Evolutionary conservation across 1,140 invertebrate species (phyloP).

Genomic region (Telenomus remus): DNA sequence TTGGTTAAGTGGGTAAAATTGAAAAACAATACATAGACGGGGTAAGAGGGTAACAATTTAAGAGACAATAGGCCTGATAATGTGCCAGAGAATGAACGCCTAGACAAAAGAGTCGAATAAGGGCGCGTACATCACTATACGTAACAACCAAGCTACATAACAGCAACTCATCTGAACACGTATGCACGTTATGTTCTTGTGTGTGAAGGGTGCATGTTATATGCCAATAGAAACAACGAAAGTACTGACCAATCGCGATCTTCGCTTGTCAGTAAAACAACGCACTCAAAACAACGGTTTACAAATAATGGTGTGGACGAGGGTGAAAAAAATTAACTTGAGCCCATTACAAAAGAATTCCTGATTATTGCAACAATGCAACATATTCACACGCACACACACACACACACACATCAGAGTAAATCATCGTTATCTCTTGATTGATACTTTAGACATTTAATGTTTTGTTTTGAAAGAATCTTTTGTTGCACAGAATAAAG

Average conservation of each 20-base stretch:
- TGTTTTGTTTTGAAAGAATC: too few species aligned
- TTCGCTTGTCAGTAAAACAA: constrained; percentile 44
- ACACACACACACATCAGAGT: background rate
- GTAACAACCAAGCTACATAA: constrained; percentile 62
- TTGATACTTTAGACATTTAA: constrained; percentile 3
- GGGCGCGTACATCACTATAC: constrained; percentile 65
- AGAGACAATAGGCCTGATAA: constrained; percentile 76
- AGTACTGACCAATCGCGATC: constrained; percentile 49
- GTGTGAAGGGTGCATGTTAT: constrained; percentile 46
- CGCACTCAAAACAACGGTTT: constrained; percentile 4
- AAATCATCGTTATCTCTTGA: constrained; percentile 3
- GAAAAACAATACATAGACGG: constrained; percentile 74
- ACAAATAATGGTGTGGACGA: constrained; percentile 17
- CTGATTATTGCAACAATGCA: constrained; percentile 9
- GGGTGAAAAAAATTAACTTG: constrained; percentile 38
- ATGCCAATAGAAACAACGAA: constrained; percentile 47
- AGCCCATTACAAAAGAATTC: constrained; percentile 32
- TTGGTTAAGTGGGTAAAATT: constrained; percentile 76
- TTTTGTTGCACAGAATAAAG: too few species aligned
- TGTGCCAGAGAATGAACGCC: constrained; percentile 74
- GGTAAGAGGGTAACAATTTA: constrained; percentile 73
- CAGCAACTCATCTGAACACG: constrained; percentile 40
- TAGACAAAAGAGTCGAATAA: constrained; percentile 75
- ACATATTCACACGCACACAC: background rate
- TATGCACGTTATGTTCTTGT: constrained; percentile 19